Evolutionary conservation across 2,113 vertebrate species (phyloP).

Genomic region (Origma solitaria): DNA sequence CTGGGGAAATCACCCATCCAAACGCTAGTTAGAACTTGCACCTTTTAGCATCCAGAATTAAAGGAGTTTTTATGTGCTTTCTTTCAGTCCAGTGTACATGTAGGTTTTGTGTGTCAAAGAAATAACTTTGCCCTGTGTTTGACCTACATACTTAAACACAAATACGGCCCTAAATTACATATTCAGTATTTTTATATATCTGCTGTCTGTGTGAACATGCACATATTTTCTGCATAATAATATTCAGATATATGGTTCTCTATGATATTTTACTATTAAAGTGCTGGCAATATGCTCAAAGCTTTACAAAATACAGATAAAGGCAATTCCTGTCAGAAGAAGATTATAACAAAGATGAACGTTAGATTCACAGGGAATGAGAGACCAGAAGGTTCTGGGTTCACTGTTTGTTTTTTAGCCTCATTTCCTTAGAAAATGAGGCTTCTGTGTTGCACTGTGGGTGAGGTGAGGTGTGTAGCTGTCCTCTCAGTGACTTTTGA

Average conservation of each 20-base stretch:
- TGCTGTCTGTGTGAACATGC: conserved; percentile 52
- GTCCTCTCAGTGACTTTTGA: neutral
- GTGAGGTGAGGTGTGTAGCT: neutral
- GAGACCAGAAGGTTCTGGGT: neutral
- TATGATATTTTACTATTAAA: conserved; percentile 51
- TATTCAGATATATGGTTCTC: conserved; percentile 44
- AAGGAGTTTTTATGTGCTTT: conserved; percentile 1
- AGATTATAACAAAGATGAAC: conserved; percentile 21
- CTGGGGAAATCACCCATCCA: conserved; percentile 58
- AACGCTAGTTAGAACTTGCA: conserved; percentile 19
- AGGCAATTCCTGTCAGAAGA: conserved; percentile 44
- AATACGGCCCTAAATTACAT: conserved; percentile 26
- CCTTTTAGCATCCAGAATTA: conserved; percentile 48
- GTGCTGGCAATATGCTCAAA: conserved; percentile 51
- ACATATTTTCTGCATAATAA: conserved; percentile 52
- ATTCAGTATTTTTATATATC: conserved; percentile 47
- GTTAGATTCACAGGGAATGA: neutral
- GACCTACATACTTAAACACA: conserved; percentile 38
- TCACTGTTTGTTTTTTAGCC: neutral
- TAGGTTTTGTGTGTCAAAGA: neutral
- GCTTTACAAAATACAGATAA: conserved; percentile 50
- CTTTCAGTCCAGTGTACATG: neutral
- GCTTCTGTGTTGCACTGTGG: neutral
- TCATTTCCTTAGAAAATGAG: conserved; percentile 1
- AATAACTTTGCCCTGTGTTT: conserved; percentile 52